Evolutionary conservation across 2,888 invertebrate genomes (phyloP).

Genomic region (Thymelicus acteon): DNA sequence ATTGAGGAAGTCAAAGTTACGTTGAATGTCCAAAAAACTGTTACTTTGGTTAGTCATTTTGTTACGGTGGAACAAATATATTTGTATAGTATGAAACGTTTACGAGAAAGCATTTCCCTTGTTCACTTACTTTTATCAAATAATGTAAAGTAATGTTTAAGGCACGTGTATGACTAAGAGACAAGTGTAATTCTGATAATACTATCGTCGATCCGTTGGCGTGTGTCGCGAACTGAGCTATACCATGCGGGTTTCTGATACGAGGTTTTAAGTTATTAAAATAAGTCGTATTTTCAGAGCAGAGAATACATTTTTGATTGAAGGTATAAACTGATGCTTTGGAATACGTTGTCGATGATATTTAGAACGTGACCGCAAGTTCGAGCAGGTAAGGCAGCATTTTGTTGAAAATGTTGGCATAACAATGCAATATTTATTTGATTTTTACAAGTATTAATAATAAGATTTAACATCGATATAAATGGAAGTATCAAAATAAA

Average conservation of each 20-base stretch:
- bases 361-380: constrained; percentile 70
- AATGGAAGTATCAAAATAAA: no score
- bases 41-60: no score
- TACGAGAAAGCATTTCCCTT: no score
- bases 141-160: constrained; percentile 18
- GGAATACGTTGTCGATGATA: constrained; percentile 63
- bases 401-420: not conserved
- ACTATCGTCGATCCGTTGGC: constrained; percentile 69
- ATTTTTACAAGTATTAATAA: no score
- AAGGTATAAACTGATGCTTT: constrained; percentile 25
- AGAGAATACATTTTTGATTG: constrained; percentile 47
- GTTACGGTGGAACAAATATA: no score
- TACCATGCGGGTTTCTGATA: constrained; percentile 66
- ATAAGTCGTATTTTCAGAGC: constrained; percentile 40
- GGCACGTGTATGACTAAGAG: constrained; percentile 51
- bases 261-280: constrained; percentile 25
- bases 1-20: not conserved
- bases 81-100: no score
- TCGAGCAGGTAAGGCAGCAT: constrained; percentile 28
- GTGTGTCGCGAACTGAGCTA: constrained; percentile 61
- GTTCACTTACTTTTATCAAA: constrained; percentile 28
- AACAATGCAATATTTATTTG: not conserved
- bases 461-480: no score
- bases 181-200: constrained; percentile 75
- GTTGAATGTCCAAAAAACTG: no score